Evolutionary conservation across 1,140 invertebrate genomes (phyloP).

Genomic region (Anoplophora glabripennis): DNA sequence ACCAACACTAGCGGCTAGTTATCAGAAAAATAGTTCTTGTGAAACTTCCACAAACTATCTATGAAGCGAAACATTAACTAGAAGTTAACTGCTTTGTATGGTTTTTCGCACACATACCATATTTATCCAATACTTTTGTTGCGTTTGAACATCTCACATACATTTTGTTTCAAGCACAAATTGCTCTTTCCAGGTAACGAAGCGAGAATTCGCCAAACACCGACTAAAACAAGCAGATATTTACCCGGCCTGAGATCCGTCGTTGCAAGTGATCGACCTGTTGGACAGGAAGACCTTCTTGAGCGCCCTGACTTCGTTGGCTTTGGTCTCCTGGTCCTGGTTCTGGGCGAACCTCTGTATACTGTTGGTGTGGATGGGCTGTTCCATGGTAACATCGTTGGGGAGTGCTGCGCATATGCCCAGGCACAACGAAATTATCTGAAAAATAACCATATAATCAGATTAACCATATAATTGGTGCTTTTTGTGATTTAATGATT

Average conservation of each 20-base stretch:
- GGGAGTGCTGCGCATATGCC: slow-evolving; percentile 28
- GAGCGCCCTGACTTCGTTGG: slow-evolving; percentile 56
- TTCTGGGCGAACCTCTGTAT: slow-evolving; percentile 51
- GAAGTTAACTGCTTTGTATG: too few species aligned
- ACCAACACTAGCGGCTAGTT: too few species aligned
- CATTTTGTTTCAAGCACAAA: too few species aligned
- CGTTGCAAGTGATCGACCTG: slow-evolving; percentile 78
- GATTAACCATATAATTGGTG: slow-evolving; percentile 23
- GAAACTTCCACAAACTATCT: too few species aligned
- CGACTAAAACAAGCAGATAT: neutral
- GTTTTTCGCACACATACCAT: too few species aligned
- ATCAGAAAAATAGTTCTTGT: too few species aligned
- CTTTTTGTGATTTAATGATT: slow-evolving; percentile 26
- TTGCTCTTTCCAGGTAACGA: slow-evolving; percentile 5
- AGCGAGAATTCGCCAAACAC: neutral
- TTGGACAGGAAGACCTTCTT: slow-evolving; percentile 68
- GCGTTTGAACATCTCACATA: too few species aligned
- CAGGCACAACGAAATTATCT: slow-evolving; percentile 34
- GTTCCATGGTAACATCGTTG: slow-evolving; percentile 13
- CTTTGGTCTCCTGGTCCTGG: slow-evolving; percentile 43
- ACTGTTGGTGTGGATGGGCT: slow-evolving; percentile 49
- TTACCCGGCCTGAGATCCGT: slow-evolving; percentile 80
- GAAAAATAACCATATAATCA: slow-evolving; percentile 25
- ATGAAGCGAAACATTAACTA: too few species aligned
- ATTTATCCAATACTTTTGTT: too few species aligned